Evolutionary conservation across 2,888 invertebrate genomes (phyloP).

Genomic region (Oligia strigilis): DNA sequence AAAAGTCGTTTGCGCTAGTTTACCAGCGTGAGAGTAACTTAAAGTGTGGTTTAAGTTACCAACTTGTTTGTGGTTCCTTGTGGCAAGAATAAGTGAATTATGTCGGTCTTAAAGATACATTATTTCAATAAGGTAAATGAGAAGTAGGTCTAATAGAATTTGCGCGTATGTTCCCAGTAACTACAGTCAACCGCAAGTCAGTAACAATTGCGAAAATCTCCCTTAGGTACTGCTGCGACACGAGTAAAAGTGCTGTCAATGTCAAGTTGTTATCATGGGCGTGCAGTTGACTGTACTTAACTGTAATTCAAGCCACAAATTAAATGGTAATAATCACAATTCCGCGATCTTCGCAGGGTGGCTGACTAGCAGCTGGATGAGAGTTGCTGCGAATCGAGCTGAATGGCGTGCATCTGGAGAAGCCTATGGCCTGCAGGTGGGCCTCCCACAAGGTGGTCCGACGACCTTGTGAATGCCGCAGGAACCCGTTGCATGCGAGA

Average conservation of each 20-base stretch:
- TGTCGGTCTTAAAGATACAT: background rate
- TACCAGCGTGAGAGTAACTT: conserved; percentile 44
- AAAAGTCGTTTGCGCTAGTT: conserved; percentile 51
- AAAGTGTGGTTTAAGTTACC: conserved; percentile 33
- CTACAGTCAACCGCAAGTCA: background rate
- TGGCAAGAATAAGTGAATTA: background rate
- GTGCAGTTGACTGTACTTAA: background rate
- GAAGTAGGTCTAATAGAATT: background rate
- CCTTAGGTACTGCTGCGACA: background rate
- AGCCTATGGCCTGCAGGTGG: too few species aligned
- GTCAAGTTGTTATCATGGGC: background rate
- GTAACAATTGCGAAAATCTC: background rate
- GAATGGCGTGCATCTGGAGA: too few species aligned
- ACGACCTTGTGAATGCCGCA: too few species aligned
- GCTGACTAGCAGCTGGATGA: too few species aligned
- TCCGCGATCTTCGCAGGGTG: too few species aligned
- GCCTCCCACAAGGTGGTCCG: too few species aligned
- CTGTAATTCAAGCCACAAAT: background rate
- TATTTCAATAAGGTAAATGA: background rate
- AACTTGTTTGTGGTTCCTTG: conserved; percentile 33
- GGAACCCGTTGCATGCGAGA: too few species aligned
- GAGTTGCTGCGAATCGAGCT: too few species aligned
- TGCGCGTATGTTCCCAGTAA: too few species aligned
- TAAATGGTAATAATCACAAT: background rate
- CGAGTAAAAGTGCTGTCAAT: background rate